Evolutionary conservation across 2,888 invertebrate genomes (phyloP).

Genomic region (Spisula subtruncata): DNA sequence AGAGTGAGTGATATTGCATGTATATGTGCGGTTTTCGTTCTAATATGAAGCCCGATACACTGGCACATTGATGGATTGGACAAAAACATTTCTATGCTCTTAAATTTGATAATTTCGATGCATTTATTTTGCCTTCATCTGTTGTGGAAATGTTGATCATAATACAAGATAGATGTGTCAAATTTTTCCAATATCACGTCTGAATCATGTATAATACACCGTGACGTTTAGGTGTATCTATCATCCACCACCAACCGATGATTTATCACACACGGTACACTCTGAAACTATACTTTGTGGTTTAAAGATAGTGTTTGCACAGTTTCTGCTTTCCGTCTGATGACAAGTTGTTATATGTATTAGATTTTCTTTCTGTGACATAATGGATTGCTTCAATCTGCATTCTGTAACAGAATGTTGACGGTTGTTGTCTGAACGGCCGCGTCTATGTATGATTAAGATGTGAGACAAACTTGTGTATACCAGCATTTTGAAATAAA

Average conservation of each 20-base stretch:
- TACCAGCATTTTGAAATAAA: too few relatives aligned
- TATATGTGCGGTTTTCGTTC: too few relatives aligned
- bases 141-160: not conserved
- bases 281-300: not conserved
- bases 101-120: not conserved
- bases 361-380: not conserved
- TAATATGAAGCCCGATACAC: too few relatives aligned
- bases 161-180: not conserved
- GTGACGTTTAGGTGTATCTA: not conserved
- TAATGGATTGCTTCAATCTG: too few relatives aligned
- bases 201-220: too few relatives aligned
- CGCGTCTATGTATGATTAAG: too few relatives aligned
- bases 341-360: not conserved
- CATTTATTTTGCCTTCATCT: slow-evolving; percentile 19
- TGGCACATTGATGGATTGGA: not conserved
- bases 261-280: not conserved
- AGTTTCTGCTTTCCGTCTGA: not conserved
- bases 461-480: too few relatives aligned
- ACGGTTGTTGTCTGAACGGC: too few relatives aligned
- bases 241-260: not conserved
- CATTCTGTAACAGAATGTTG: too few relatives aligned
- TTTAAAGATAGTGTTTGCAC: not conserved
- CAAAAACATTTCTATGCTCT: not conserved
- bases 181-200: not conserved
- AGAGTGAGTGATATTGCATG: too few relatives aligned